Percentiles rank a stretch among this genome's conserved stretches.
These are phyloP conservation scores for Diabrotica balteata DNA, from an alignment of 2,888 invertebrate species.

Conservation along the genomic window DNA sequence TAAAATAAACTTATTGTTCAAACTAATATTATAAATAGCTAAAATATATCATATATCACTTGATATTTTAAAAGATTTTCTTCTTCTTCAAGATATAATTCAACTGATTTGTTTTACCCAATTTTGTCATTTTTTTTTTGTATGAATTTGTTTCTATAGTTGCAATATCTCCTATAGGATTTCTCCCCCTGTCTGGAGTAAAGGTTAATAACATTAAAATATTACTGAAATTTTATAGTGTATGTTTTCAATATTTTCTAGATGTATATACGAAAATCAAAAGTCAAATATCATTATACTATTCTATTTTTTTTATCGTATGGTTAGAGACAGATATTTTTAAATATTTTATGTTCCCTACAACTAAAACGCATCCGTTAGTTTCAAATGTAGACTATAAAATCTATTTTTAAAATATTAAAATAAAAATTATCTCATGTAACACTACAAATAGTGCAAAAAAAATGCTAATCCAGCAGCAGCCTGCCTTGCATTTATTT, in stretches of 20 bases:
- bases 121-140: no score
- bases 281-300: neutral
- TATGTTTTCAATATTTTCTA: no score
- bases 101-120: neutral
- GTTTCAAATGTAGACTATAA: slow-evolving; percentile 24
- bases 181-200: neutral
- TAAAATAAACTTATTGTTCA: neutral
- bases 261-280: no score
- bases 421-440: slow-evolving; percentile 36
- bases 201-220: no score
- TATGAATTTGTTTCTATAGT: no score
- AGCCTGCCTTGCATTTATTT: no score
- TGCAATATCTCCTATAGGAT: slow-evolving; percentile 1
- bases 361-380: slow-evolving; percentile 19
- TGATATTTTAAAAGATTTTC: neutral
- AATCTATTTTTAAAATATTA: slow-evolving; percentile 34
- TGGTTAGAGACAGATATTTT: slow-evolving; percentile 17
- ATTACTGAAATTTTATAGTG: no score
- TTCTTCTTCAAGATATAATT: neutral
- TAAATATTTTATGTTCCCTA: slow-evolving; percentile 20
- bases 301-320: slow-evolving; percentile 11
- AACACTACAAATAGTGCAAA: slow-evolving; percentile 18
- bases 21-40: no score
- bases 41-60: no score
- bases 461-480: neutral